Conservation (phyloP, 2,888 invertebrate genomes). For the Sarcophaga rosellei region DNA sequence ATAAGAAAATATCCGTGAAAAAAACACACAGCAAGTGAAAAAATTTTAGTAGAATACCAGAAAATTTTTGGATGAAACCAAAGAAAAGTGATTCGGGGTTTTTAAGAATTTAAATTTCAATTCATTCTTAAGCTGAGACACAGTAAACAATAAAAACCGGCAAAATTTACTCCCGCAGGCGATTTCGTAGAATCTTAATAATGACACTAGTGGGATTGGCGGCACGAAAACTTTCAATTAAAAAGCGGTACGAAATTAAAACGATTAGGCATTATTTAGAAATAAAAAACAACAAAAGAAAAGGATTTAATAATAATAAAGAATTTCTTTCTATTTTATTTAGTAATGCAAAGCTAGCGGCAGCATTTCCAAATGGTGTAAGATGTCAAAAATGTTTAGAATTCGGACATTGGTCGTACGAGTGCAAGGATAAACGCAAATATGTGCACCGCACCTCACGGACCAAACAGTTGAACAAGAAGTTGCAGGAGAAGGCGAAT, state of each 20-base stretch:
- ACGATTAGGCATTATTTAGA: no score
- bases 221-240: conserved; percentile 79
- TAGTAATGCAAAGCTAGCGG: conserved; percentile 84
- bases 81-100: neutral
- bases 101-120: neutral
- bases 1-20: conserved; percentile 5
- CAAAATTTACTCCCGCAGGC: conserved; percentile 67
- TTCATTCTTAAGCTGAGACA: neutral
- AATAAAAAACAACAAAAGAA: no score
- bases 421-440: conserved; percentile 93
- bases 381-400: conserved; percentile 96
- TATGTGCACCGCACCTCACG: conserved; percentile 92
- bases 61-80: neutral
- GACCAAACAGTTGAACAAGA: conserved; percentile 89
- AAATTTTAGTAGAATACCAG: neutral
- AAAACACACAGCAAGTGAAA: neutral
- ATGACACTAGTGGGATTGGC: conserved; percentile 80
- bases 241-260: conserved; percentile 74
- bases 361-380: conserved; percentile 88
- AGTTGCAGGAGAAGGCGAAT: conserved; percentile 78
- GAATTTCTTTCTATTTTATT: conserved; percentile 29
- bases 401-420: conserved; percentile 97
- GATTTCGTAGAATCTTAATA: conserved; percentile 62
- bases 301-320: no score
- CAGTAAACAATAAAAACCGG: conserved; percentile 38